Evolutionary conservation across 2,888 invertebrate genomes (phyloP).

Genomic region (Acheta domesticus): DNA sequence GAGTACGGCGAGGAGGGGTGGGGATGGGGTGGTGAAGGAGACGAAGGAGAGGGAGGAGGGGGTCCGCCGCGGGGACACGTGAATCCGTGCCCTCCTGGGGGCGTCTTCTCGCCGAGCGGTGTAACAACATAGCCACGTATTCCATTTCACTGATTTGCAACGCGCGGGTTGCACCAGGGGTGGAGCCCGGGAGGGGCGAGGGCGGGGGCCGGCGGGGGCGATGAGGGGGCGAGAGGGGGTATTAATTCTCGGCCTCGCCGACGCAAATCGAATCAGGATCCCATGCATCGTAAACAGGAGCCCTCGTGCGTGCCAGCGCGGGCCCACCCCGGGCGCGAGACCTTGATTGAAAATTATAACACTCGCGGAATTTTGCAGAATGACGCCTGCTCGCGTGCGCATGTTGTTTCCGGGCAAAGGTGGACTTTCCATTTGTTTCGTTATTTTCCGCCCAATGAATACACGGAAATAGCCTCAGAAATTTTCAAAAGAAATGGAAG

Average conservation of each 20-base stretch:
- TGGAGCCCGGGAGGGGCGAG: neutral
- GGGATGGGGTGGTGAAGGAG: too few species aligned
- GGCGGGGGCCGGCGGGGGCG: neutral
- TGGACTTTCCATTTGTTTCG: too few species aligned
- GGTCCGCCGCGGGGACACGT: neutral
- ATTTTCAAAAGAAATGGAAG: too few species aligned
- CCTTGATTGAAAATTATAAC: conserved; percentile 9
- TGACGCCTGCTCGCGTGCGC: too few species aligned
- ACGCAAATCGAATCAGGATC: conserved; percentile 20
- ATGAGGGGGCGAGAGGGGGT: neutral
- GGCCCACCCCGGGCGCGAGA: neutral
- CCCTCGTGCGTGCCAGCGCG: neutral
- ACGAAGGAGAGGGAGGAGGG: neutral
- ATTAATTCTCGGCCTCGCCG: neutral
- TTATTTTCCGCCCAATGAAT: too few species aligned
- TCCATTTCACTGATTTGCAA: conserved; percentile 18
- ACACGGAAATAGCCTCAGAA: too few species aligned
- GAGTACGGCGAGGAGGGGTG: neutral
- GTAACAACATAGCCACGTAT: conserved; percentile 9
- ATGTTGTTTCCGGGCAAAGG: too few species aligned
- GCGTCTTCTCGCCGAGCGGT: neutral
- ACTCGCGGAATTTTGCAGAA: neutral
- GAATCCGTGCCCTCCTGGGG: neutral
- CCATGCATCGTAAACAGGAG: conserved; percentile 20
- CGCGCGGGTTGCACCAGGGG: neutral